Percentiles rank a stretch among this genome's conserved stretches.
phyloP scores from a whole-genome alignment of 1,140 invertebrate species.

The Tetramorium simillimum region DNA sequence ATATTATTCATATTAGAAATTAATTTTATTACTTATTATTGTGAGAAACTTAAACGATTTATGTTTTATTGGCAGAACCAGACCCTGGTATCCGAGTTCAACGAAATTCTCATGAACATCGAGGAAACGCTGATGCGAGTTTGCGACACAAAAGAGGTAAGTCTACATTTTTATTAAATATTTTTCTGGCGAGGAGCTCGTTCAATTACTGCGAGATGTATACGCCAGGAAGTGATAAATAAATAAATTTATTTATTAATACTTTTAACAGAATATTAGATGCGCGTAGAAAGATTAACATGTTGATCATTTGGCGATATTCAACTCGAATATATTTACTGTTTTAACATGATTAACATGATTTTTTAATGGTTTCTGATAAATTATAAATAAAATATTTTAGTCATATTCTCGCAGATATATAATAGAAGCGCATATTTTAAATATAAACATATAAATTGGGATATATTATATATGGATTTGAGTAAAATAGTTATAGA shows the following conservation, averaged over 20 bases:
- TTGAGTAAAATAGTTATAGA: background rate
- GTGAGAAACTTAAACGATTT: background rate
- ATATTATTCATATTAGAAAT: background rate
- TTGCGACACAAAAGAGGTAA: constrained; percentile 70
- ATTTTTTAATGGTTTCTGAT: background rate
- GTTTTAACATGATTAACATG: background rate
- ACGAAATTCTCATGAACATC: background rate
- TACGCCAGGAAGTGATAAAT: constrained; percentile 70
- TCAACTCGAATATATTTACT: background rate
- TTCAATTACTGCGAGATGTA: constrained; percentile 25
- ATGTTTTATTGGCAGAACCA: constrained; percentile 73
- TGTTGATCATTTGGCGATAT: constrained; percentile 10
- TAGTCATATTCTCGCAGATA: background rate
- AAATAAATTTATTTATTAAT: constrained; percentile 77
- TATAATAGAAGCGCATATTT: background rate
- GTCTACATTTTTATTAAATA: constrained; percentile 26
- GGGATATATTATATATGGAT: background rate
- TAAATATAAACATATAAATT: constrained; percentile 17
- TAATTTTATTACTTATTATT: constrained; percentile 6
- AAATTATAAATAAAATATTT: constrained; percentile 4
- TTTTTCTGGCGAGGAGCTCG: background rate
- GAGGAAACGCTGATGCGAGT: constrained; percentile 44
- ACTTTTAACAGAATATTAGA: constrained; percentile 67
- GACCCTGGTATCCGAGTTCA: constrained; percentile 51
- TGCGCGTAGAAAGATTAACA: constrained; percentile 7